Evolutionary conservation across 2,888 invertebrate genomes (phyloP).

Genomic region (Ichneumoninae sp.): DNA sequence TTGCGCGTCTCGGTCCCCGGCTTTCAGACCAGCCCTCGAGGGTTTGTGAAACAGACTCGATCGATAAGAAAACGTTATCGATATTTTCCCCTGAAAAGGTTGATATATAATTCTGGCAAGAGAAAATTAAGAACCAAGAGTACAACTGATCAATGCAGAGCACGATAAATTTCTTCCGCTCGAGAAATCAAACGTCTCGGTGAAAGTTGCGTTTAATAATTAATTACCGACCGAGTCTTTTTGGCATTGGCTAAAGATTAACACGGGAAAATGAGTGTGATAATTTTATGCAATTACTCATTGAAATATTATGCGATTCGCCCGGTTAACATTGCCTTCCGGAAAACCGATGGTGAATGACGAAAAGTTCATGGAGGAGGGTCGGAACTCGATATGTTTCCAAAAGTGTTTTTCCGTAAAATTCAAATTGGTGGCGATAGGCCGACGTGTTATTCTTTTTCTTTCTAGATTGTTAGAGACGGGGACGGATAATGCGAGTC

Average conservation of each 20-base stretch:
- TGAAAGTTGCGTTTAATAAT: neutral
- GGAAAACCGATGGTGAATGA: neutral
- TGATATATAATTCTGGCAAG: neutral
- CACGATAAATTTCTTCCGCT: neutral
- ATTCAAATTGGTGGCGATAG: constrained; percentile 25
- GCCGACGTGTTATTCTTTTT: constrained; percentile 28
- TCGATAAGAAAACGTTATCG: neutral
- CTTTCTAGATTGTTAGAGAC: constrained; percentile 39
- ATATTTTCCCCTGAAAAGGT: neutral
- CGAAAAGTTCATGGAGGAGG: neutral
- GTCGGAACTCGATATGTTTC: neutral
- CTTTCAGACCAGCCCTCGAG: neutral
- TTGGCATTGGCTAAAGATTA: neutral
- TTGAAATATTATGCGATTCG: neutral
- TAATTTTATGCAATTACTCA: neutral
- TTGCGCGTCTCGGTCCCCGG: constrained; percentile 15
- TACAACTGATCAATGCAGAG: neutral
- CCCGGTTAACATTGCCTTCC: neutral
- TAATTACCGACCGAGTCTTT: neutral
- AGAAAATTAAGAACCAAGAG: neutral
- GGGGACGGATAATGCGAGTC: constrained; percentile 64
- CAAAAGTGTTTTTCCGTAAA: constrained; percentile 6
- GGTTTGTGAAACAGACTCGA: neutral
- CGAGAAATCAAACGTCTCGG: neutral
- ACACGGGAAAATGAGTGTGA: neutral